Evolutionary conservation across 1,140 invertebrate genomes (phyloP), one percentile per base, ranked within the genome.

Genomic region (Aphaenogaster ashmeadi): DNA sequence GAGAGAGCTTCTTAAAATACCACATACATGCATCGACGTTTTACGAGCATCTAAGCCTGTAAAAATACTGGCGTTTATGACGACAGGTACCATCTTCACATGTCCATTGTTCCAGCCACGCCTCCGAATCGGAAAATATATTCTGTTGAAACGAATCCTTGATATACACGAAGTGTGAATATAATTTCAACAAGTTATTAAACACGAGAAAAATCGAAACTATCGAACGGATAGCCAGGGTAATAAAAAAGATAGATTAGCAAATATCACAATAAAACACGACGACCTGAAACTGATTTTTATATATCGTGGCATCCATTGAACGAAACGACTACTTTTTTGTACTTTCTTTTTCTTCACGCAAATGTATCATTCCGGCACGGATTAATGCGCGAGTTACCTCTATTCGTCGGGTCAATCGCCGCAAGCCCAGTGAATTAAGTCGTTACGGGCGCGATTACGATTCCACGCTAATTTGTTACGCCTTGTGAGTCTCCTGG

Each of bases 61-160:
- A 88, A 75, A 74, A 83, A 69, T 78, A 52, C 56, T 69, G 54
- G 78, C 87, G 69, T 91, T 91, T 91, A 91, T 86, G 89, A 91
- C 89, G 78, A 87, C 64, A 72, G 44, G 64, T 69, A 79, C 52
- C 77, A 78, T 90, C 90, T 85, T 90, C 38, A 75, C 38, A 75
- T 87, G 89, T 86, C 52, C 81, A 87, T 91, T 90, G 81, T 90
- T 88, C 66, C 64, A 78, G 72, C 89, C 90, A 91, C 89, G 83
- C 89, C 84, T 83, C 13, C 33, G 47, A n/a, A 47, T 66, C 80
- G 89, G 36, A 74, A 66, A 85, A 81, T 91, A 86, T 62, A 90
- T 89, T 87, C 77, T 27, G 64, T 54, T 41, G 38, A 81, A 44
- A 41, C n/a, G 36, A 80, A 77, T 60, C 67, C 71, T 36, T 58